Conservation (phyloP, 2,888 invertebrate genomes). For the Bellardia pandia region DNA sequence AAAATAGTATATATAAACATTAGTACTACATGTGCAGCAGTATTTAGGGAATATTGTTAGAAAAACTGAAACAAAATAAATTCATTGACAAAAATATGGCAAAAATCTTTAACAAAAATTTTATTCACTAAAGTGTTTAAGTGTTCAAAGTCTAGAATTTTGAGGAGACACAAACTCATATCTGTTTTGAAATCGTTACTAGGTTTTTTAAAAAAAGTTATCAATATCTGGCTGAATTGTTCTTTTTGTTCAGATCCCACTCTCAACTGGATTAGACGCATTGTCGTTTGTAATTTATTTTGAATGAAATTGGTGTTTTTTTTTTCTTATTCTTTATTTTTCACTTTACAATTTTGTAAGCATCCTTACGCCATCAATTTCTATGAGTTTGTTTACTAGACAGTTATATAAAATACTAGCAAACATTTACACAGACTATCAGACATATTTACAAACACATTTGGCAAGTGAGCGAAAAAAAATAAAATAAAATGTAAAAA, state of each 20-base stretch:
- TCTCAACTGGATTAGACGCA: conserved; percentile 56
- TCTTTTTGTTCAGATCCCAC: not conserved
- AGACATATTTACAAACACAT: conserved; percentile 20
- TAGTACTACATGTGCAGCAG: not conserved
- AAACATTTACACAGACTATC: not conserved
- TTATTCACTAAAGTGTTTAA: not conserved
- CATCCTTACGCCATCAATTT: conserved; percentile 49
- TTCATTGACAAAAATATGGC: conserved; percentile 19
- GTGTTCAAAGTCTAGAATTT: no score
- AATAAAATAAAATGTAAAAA: conserved; percentile 19
- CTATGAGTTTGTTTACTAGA: conserved; percentile 62
- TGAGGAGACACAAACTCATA: not conserved
- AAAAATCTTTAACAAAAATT: conserved; percentile 18
- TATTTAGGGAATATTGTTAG: conserved; percentile 11
- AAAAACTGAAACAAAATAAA: not conserved
- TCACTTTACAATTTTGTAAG: conserved; percentile 4
- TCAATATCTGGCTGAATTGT: not conserved
- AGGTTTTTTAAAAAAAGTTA: not conserved
- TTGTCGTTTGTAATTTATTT: conserved; percentile 60
- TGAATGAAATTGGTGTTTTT: conserved; percentile 31
- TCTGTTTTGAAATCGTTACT: not conserved
- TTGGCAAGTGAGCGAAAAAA: conserved; percentile 8
- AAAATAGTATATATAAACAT: no score
- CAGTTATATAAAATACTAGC: conserved; percentile 62
- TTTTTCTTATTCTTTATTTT: conserved; percentile 9